Base-by-base conservation (phyloP, 2,888 invertebrate species). In the Aradus depressus region DNA sequence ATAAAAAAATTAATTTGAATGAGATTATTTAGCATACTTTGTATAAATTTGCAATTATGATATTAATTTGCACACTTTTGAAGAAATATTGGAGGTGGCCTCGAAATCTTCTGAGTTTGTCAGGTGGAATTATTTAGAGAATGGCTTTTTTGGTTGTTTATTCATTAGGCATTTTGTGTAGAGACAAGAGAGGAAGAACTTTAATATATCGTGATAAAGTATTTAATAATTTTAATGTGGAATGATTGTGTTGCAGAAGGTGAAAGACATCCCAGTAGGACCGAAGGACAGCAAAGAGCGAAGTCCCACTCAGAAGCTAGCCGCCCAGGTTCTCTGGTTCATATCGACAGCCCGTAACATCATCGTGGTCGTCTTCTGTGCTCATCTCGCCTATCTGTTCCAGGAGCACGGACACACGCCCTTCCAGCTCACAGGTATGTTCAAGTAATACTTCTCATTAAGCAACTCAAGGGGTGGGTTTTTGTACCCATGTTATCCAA, bases 281-380 rank as follows among this genome's bases (percentile, higher is more conserved):
- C 67, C 72, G 1, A 64, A 65, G 19, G 69, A 74, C 48, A 59
- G 63, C 1, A 72, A 73, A 57, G 67, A 72, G 28, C 66, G 70
- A 10, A 70, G 71, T 12, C 41, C 60, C 0, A 58, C 65, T 51
- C 76, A 76, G 59, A 68, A 66, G 44, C 56, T 68, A 6, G 55
- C 75, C 16, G 68, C 73, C 32, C 78, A 80, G 62, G 65, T 72
- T 38, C 70, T 83, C 43, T 84, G 84, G 83, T 73, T 84, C 62
- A 69, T 84, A 42, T 79, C 82, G 52, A 84, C 83, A 22, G 79
- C 81, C 0, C 70, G 86, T 55, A 86, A 85, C 68, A 85, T 86
- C 58, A 70, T 84, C 35, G 79, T 85, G 22, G 85, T 87, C 52
- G 72, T 85, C 19, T 68, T 78, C 16, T 81, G 81, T 64, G 79